Percentiles rank a stretch among this genome's conserved stretches.
Evolutionary conservation across 2,888 invertebrate genomes (phyloP).

Genomic region (Amiota communis): DNA sequence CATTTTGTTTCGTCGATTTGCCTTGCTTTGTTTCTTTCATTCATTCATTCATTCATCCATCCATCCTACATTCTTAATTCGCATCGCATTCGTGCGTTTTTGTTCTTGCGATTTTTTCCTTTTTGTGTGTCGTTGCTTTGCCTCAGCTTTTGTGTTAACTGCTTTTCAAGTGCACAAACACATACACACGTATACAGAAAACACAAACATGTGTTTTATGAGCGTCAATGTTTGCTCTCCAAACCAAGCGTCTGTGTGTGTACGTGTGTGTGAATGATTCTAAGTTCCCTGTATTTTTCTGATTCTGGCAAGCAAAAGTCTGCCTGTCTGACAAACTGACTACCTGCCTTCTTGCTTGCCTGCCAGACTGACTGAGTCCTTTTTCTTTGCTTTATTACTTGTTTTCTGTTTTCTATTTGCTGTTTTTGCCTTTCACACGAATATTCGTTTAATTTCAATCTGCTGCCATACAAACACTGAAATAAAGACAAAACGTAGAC

Average conservation of each 20-base stretch:
- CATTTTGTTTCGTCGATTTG: too few relatives aligned
- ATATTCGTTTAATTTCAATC: slow-evolving; percentile 20
- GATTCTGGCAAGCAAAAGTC: slow-evolving; percentile 35
- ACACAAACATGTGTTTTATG: slow-evolving; percentile 34
- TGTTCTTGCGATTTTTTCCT: too few relatives aligned
- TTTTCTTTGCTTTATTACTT: slow-evolving; percentile 22
- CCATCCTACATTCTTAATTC: neutral
- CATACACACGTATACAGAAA: slow-evolving; percentile 27
- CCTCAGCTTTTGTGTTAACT: slow-evolving; percentile 50
- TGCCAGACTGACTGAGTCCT: slow-evolving; percentile 20
- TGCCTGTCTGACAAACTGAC: neutral
- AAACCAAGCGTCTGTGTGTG: neutral
- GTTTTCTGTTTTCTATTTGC: slow-evolving; percentile 19
- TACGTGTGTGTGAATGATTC: neutral
- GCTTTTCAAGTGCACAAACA: slow-evolving; percentile 59
- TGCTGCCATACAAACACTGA: too few relatives aligned
- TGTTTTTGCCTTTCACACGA: slow-evolving; percentile 4
- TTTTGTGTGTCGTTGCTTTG: neutral
- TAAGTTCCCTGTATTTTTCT: slow-evolving; percentile 34
- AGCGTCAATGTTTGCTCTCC: neutral
- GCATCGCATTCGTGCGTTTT: slow-evolving; percentile 3
- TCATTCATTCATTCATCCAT: neutral
- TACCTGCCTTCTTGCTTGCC: slow-evolving; percentile 13
- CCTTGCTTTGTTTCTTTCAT: neutral
- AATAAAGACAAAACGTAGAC: too few relatives aligned